phyloP scores from a whole-genome alignment of 2,797 vertebrate genomes.

The Menidia menidia region DNA sequence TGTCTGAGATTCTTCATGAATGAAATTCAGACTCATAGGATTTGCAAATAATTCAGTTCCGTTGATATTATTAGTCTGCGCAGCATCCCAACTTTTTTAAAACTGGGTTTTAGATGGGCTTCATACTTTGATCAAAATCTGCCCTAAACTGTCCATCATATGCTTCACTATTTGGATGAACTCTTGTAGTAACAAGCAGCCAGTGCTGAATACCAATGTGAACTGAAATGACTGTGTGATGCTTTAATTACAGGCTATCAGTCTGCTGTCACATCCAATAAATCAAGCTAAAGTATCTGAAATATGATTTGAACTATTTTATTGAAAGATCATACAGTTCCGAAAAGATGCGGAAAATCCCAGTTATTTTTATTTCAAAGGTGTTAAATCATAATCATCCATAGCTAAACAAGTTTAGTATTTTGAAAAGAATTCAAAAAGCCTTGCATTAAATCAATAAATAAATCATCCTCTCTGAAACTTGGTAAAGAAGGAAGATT shows the following conservation, averaged over 20 bases:
- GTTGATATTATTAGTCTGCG: no score
- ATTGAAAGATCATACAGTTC: background rate
- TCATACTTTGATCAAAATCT: conserved; percentile 6
- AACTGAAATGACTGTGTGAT: conserved; percentile 70
- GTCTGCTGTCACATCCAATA: conserved; percentile 76
- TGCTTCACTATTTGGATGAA: conserved; percentile 32
- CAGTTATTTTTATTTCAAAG: background rate
- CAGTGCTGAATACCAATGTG: conserved; percentile 32
- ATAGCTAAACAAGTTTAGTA: background rate
- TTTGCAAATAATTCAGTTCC: no score
- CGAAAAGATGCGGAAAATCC: background rate
- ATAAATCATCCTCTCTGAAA: no score
- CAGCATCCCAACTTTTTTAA: no score
- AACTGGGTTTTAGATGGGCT: background rate
- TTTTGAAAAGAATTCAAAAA: background rate
- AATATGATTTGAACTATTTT: background rate
- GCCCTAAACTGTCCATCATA: conserved; percentile 22
- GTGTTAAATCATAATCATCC: background rate
- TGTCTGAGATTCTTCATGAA: no score
- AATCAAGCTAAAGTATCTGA: conserved; percentile 57
- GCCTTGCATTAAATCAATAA: conserved; percentile 4
- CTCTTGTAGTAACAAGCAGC: conserved; percentile 29
- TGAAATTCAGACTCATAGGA: no score
- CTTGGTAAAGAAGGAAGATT: conserved; percentile 4
- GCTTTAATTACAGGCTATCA: conserved; percentile 69